Conservation (phyloP, 2,113 vertebrate species). For the Alectura lathami region DNA sequence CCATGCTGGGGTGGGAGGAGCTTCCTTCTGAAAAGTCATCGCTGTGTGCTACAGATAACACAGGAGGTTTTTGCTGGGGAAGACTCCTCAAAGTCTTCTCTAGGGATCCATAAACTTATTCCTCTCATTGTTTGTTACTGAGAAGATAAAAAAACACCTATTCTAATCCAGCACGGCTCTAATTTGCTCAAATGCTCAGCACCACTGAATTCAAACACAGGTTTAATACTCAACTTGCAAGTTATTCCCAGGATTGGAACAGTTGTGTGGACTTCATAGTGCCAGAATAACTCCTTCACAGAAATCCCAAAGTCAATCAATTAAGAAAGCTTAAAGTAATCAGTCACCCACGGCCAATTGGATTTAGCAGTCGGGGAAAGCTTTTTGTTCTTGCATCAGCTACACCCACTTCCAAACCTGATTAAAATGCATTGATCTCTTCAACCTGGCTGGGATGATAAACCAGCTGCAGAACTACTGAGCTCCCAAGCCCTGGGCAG, state of each 20-base stretch:
- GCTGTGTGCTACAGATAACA: not conserved
- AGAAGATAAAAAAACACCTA: not conserved
- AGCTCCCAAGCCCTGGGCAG: not conserved
- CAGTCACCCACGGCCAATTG: conserved; percentile 68
- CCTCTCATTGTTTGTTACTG: not conserved
- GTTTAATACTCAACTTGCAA: conserved; percentile 45
- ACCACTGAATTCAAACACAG: not conserved
- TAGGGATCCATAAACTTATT: not conserved
- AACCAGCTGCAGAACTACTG: conserved; percentile 54
- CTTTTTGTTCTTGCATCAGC: conserved; percentile 66
- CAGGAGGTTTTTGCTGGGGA: not conserved
- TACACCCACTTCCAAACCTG: conserved; percentile 73
- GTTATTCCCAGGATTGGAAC: conserved; percentile 62
- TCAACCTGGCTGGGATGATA: conserved; percentile 67
- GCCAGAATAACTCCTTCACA: conserved; percentile 59
- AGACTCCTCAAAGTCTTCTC: not conserved
- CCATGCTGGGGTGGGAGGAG: not conserved
- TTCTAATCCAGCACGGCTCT: not conserved
- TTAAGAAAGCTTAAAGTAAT: conserved; percentile 72
- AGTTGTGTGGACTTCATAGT: conserved; percentile 46
- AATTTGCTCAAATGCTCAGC: not conserved
- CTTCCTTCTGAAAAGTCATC: not conserved
- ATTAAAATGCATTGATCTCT: conserved; percentile 68
- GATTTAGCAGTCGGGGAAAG: conserved; percentile 70
- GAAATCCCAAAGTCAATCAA: conserved; percentile 69